phyloP scores from a whole-genome alignment of 2,113 vertebrate genomes.

The Poeciliopsis prolifica region DNA sequence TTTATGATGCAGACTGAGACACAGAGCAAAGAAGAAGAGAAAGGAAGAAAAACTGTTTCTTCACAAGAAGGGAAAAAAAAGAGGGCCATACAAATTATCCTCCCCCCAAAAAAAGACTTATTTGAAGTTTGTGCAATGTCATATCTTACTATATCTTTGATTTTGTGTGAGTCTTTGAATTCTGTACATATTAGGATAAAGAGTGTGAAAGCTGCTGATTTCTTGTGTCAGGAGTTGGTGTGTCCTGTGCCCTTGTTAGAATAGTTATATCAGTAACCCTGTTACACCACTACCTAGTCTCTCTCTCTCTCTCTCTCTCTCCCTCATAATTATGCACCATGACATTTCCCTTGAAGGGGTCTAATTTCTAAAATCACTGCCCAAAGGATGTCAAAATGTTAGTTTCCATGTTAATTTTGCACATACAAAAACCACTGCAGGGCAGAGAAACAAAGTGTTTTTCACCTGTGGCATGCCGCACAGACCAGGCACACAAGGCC shows the following conservation, averaged over 20 bases:
- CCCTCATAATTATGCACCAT: no score
- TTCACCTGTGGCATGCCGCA: neutral
- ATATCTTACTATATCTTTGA: neutral
- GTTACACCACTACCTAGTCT: neutral
- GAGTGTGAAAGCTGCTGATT: no score
- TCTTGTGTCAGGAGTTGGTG: neutral
- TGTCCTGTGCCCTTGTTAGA: no score
- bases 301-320: no score
- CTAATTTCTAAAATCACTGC: neutral
- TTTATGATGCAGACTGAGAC: slow-evolving; percentile 12
- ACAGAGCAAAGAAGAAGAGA: slow-evolving; percentile 24
- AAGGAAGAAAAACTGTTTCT: slow-evolving; percentile 6
- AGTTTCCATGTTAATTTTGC: neutral
- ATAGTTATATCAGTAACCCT: neutral
- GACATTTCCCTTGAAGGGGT: no score
- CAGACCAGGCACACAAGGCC: neutral
- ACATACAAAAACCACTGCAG: no score
- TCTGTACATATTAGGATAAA: no score
- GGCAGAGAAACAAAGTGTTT: neutral
- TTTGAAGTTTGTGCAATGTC: no score
- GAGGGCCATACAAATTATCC: neutral
- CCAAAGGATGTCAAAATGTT: neutral
- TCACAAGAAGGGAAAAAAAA: neutral
- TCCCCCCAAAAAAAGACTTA: neutral
- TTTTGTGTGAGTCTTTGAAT: neutral